These are phyloP conservation scores for Willisornis vidua DNA, from an alignment of 2,113 vertebrate species.

Conservation along the genomic window DNA sequence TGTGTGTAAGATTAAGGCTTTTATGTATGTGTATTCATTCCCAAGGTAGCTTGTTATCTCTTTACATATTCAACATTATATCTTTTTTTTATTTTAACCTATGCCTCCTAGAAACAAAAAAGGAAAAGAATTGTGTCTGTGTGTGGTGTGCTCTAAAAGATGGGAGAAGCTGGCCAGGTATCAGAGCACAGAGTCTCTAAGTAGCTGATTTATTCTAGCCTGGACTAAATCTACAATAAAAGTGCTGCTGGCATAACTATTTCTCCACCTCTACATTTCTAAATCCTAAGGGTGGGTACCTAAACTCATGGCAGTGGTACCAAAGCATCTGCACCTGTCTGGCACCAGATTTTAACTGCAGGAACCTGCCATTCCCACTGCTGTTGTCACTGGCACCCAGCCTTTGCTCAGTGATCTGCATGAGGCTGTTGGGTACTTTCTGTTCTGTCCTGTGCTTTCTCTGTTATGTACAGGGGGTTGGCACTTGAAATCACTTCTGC, in stretches of 20 bases:
- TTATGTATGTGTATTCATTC: not conserved
- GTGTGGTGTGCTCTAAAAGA: not conserved
- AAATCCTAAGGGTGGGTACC: not conserved
- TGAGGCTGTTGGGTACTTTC: not conserved
- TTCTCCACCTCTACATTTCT: not conserved
- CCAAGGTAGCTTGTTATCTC: not conserved
- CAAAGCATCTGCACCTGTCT: not conserved
- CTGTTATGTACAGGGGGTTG: not conserved
- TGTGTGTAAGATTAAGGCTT: not conserved
- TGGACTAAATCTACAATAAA: not conserved
- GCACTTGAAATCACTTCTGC: conserved; percentile 47
- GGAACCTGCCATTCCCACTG: not conserved
- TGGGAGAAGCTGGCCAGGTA: not conserved
- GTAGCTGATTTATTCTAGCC: not conserved
- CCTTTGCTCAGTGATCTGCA: not conserved
- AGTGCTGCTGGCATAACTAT: not conserved
- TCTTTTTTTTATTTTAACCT: not conserved
- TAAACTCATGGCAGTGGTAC: not conserved
- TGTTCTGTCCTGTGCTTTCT: not conserved
- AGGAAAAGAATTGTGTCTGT: not conserved
- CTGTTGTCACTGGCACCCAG: not conserved
- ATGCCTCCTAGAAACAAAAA: not conserved
- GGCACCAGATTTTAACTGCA: not conserved
- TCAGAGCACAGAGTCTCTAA: not conserved
- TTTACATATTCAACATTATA: not conserved